A percentile compares a stretch with the other conserved stretches of the same genome.
These are phyloP conservation scores for Epinotia nisella DNA, from an alignment of 2,888 invertebrate genomes.

Conservation along the genomic window DNA sequence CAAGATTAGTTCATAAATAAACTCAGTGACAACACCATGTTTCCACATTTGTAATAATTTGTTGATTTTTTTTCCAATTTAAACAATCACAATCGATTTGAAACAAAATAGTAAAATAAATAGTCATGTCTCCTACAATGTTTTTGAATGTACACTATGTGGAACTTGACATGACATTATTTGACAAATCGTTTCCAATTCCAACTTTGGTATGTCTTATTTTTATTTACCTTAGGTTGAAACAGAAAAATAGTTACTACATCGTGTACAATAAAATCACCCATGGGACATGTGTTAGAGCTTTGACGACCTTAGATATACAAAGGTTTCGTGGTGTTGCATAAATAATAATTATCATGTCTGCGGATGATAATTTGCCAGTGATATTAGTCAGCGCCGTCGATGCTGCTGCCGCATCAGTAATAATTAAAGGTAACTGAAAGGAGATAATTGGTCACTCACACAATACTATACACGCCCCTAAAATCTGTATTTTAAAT, in stretches of 20 bases:
- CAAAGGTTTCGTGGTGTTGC: neutral
- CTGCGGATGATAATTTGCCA: slow-evolving; percentile 49
- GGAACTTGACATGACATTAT: neutral
- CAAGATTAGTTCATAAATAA: too few species aligned
- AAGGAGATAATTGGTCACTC: slow-evolving; percentile 1
- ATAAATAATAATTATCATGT: slow-evolving; percentile 24
- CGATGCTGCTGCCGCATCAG: slow-evolving; percentile 49
- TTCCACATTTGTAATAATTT: too few species aligned
- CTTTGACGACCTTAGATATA: neutral
- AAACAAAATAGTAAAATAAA: neutral
- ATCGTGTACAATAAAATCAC: neutral
- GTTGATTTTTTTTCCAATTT: too few species aligned
- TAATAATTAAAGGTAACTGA: slow-evolving; percentile 54
- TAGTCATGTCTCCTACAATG: neutral
- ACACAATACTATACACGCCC: neutral
- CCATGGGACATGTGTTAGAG: neutral
- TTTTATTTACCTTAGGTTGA: neutral
- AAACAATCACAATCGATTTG: neutral
- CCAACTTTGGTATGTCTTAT: neutral
- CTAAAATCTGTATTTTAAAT: neutral
- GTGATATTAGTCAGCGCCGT: slow-evolving; percentile 58
- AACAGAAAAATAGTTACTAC: neutral
- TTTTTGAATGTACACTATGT: neutral
- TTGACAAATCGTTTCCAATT: too few species aligned
- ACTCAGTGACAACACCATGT: too few species aligned